These are phyloP conservation scores for human (Homo sapiens) DNA, from an alignment of 2,113 vertebrate species.

Conservation along the genomic window DNA sequence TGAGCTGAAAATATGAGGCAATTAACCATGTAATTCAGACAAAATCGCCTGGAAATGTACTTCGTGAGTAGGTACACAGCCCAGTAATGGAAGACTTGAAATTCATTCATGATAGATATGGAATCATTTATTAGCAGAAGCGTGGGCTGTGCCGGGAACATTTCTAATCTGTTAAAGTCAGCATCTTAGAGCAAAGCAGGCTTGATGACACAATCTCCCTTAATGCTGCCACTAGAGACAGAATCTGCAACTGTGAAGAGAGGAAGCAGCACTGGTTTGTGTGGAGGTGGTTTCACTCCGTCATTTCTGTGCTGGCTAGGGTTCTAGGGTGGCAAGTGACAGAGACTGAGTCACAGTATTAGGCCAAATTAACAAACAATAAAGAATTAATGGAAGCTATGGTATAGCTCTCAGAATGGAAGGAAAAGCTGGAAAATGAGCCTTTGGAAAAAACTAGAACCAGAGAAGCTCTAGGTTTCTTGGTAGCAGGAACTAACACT, in stretches of 20 bases:
- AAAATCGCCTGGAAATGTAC: conserved; percentile 67
- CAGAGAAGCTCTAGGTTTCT: background rate
- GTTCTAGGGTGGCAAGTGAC: background rate
- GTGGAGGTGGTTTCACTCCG: background rate
- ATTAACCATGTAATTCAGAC: conserved; percentile 68
- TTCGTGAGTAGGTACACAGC: conserved; percentile 55
- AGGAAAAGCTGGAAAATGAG: background rate
- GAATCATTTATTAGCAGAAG: conserved; percentile 49
- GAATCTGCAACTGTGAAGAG: background rate
- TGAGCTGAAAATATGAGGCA: conserved; percentile 67
- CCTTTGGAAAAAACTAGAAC: background rate
- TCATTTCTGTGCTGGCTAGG: background rate
- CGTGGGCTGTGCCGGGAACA: background rate
- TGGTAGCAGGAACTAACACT: background rate
- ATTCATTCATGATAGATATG: conserved; percentile 45
- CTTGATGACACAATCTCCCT: background rate
- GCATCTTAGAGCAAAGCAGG: background rate
- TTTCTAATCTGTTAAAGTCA: conserved; percentile 49
- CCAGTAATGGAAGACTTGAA: conserved; percentile 49
- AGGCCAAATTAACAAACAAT: background rate
- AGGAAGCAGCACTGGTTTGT: rapidly evolving
- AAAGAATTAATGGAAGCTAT: background rate
- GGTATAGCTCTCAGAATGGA: background rate
- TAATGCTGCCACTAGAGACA: background rate
- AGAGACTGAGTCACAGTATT: background rate